Base-by-base conservation (phyloP, 2,113 vertebrate species). In the Indri indri region DNA sequence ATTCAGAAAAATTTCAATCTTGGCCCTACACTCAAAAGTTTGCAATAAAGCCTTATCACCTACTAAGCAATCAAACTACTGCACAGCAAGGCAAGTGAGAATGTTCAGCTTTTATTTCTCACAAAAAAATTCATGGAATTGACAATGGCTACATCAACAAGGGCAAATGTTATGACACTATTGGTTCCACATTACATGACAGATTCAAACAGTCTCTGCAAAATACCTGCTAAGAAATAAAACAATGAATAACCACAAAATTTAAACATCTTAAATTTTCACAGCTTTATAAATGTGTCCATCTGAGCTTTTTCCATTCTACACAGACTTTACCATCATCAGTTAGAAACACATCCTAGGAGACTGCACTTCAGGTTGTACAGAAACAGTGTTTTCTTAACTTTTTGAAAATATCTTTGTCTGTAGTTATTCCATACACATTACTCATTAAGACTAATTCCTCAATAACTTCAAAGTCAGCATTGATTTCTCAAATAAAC, bases 381-480 rank as follows among this genome's bases (percentile, higher is more conserved):
- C 0, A 57, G 63, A 91, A 37, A 61, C 54, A 47, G 52, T 79
- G 16, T 76, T 83, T 89, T 86, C 74, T 76, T 65, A 82, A 84
- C 10, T 65, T 65, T 79, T 42, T 37, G 12, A 37, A 92, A 93
- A 66, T 70, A 73, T 45, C 76, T 54, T 82, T 89, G 10, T 34
- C 47, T 90, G 59, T 42, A 88, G 42, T 66, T 80, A 32, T 73
- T 45, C 70, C 50, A 34, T 25, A 71, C 83, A 77, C 23, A 74
- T 23, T 37, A 73, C 83, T 74, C n/a, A 79, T 91, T 65, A 40
- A 61, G 34, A 81, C 16, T 94, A 89, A 82, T 86, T 95, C 59
- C 84, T 92, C 50, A 85, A 34, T 85, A 94, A 96, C 81, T 85
- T 93, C 91, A 95, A 76, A 92, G 40, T 87, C 40, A 54, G 40